These are phyloP conservation scores for Microtus montanus DNA, from an alignment of 2,113 vertebrate genomes.

Conservation along the genomic window DNA sequence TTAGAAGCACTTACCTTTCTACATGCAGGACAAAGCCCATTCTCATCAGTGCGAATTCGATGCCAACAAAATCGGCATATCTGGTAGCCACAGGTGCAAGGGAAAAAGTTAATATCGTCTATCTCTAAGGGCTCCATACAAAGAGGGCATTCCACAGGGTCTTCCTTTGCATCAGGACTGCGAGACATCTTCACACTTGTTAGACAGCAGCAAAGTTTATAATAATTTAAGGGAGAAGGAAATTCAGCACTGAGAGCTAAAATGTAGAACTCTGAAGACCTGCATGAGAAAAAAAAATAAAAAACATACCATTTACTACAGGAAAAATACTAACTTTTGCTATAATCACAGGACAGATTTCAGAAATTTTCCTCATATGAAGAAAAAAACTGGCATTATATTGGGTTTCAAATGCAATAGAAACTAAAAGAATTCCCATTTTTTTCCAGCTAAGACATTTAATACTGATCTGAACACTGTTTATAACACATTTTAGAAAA, in stretches of 20 bases:
- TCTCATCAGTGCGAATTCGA: constrained; percentile 99
- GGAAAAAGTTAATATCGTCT: constrained; percentile 99
- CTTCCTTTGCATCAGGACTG: constrained; percentile 98
- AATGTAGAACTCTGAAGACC: constrained; percentile 82
- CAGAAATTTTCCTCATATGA: constrained; percentile 22
- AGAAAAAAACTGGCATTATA: background rate
- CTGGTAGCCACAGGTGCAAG: constrained; percentile 99
- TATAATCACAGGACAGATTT: constrained; percentile 30
- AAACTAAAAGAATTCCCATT: background rate
- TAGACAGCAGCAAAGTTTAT: constrained; percentile 88
- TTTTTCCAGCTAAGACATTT: constrained; percentile 40
- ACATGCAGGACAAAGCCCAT: constrained; percentile 99
- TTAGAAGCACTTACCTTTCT: constrained; percentile 93
- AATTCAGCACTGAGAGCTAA: constrained; percentile 83
- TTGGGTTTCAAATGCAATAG: constrained; percentile 2
- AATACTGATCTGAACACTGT: background rate
- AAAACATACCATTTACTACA: constrained; percentile 55
- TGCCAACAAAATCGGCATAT: constrained; percentile 99
- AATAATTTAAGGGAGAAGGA: constrained; percentile 88
- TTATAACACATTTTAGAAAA: constrained; percentile 37
- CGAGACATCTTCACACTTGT: constrained; percentile 93
- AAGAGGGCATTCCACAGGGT: constrained; percentile 99
- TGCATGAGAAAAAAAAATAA: constrained; percentile 76
- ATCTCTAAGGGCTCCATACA: constrained; percentile 99
- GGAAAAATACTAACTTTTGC: constrained; percentile 45